Percentiles rank a stretch among this genome's conserved stretches.
Evolutionary conservation across 2,113 vertebrate genomes (phyloP).

Genomic region (Toxostoma redivivum): DNA sequence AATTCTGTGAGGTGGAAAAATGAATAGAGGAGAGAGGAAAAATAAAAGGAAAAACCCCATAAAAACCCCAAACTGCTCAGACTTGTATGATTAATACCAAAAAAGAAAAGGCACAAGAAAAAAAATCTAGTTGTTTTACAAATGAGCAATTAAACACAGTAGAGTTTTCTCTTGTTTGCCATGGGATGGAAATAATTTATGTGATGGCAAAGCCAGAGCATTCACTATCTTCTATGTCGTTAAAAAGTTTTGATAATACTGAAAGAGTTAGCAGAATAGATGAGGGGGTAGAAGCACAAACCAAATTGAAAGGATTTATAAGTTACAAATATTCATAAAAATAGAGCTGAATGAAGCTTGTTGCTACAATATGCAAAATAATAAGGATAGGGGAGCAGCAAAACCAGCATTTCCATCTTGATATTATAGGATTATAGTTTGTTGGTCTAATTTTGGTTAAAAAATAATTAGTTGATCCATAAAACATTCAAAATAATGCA

Average conservation of each 20-base stretch:
- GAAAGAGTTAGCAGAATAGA: not conserved
- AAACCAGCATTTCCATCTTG: not conserved
- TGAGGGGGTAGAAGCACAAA: not conserved
- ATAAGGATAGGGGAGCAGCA: not conserved
- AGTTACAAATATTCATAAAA: not conserved
- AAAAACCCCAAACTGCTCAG: rapidly evolving
- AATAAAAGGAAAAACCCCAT: not conserved
- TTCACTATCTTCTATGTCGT: not conserved
- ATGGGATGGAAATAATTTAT: not conserved
- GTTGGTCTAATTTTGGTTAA: not conserved
- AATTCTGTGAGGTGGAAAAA: not conserved
- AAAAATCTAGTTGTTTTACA: not conserved
- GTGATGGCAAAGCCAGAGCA: not conserved
- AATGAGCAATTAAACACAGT: not conserved
- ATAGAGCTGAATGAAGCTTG: not conserved
- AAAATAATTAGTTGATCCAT: not conserved
- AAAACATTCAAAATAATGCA: not conserved
- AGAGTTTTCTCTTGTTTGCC: not conserved
- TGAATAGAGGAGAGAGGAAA: not conserved
- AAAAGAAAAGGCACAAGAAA: not conserved
- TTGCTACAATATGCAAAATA: not conserved
- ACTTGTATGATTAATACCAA: not conserved
- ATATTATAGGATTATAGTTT: not conserved
- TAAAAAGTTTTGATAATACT: not conserved
- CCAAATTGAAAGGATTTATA: not conserved